Conservation (phyloP, 2,797 vertebrate genomes). For the Pipistrellus nathusii region DNA sequence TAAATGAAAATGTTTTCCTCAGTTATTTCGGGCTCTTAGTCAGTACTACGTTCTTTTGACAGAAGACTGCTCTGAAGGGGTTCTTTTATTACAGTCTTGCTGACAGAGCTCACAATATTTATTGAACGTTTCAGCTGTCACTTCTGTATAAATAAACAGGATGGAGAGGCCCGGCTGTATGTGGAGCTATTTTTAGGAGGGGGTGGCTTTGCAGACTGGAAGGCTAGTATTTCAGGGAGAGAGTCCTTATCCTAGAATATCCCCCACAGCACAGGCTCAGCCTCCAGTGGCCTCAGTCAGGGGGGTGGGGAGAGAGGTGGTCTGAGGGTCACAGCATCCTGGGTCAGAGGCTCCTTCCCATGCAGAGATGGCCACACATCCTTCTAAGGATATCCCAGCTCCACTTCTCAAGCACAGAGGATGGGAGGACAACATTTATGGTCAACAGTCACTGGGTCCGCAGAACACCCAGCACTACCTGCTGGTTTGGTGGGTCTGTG, state of each 20-base stretch:
- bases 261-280: background rate
- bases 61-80: background rate
- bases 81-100: background rate
- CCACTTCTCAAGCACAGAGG: background rate
- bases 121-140: constrained; percentile 58
- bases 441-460: background rate
- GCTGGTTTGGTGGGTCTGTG: accelerated
- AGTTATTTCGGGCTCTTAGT: background rate
- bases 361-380: background rate
- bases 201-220: background rate
- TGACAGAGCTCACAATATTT: background rate
- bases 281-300: accelerated
- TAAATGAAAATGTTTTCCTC: background rate
- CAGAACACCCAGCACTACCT: background rate
- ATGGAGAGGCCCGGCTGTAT: background rate
- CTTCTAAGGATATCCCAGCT: background rate
- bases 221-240: background rate
- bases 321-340: background rate
- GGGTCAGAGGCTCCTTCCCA: background rate
- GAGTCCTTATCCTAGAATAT: constrained; percentile 1
- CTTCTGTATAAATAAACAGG: constrained; percentile 51
- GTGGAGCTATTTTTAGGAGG: constrained; percentile 60
- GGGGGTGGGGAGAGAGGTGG: accelerated
- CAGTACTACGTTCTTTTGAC: background rate
- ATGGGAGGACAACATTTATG: accelerated